Evolutionary conservation across 2,113 vertebrate species (phyloP), one percentile per base, ranked within the genome.

Genomic region (Tringa solitaria): DNA sequence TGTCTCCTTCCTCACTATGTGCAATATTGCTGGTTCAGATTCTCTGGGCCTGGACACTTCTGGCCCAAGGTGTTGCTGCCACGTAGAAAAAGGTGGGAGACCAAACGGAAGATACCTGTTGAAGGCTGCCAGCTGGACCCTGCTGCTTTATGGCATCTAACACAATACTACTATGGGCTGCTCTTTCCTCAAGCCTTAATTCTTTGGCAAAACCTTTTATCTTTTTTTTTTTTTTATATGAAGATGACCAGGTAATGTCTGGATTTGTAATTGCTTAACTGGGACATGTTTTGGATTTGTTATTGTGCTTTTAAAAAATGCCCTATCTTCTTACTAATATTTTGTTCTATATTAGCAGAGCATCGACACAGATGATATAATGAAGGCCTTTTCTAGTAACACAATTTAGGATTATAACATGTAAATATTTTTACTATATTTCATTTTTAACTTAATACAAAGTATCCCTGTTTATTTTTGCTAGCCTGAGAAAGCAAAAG

Each of bases 121-220:
- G 35, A 12, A 60, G 48, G 11, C 69, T 77, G 37, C 26, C 20
- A 32, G 39, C 18, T 72, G 53, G 53, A 87, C 6, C 6, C 17
- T 30, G 22, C 12, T 64, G 22, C 30, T 65, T 56, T 39, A 28
- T 17, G 45, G 8, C 10, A 21, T 28, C 24, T 72, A 39, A 72
- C 26, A 56, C 0, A 2, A 43, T n/a, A 35, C 1, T 12, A 26
- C 10, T 48, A 6, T 2, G 8, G 30, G 23, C 21, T 75, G 13
- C 33, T 50, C 20, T 73, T 73, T 59, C 28, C 46, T 50, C 14
- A 54, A 76, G 12, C 4, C 8, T 69, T 75, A 53, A 65, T 16
- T 78, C 19, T 61, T 73, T 2, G 12, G 33, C 6, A 79, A 70
- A 83, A 43, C 0, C 4, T 56, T 45, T 48, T 37, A 10, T 28